Evolutionary conservation across 1,140 invertebrate genomes (phyloP), one percentile per base, ranked within the genome.

Genomic region (Drosophila ironensis): DNA sequence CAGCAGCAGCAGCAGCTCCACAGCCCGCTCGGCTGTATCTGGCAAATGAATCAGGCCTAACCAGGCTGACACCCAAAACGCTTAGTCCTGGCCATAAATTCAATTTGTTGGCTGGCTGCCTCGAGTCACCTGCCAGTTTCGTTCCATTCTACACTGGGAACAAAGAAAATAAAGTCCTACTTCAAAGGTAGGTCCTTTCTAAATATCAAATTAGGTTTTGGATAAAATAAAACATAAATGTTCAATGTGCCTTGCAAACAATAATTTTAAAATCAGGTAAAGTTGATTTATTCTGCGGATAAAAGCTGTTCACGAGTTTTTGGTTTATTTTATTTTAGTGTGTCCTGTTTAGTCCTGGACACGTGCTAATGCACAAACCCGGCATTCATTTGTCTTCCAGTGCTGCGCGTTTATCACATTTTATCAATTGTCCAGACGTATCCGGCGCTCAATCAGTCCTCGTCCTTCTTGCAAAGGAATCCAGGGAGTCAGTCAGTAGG

Each of bases 341-440:
- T 14, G 7, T 7, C 3, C 11, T 37, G 38, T 12, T 33, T 59
- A 37, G 51, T 44, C 37, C 44, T 41, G 50, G 54, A 57, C 60
- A 77, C 72, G 69, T 71, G 44, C 73, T 74, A 70, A 77, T 77
- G 73, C 64, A 84, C 59, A 86, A 84, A 78, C 70, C 70, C 80
- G 70, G 51, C 44, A 59, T 71, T 75, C 80, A 86, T 86, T 86
- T 86, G 80, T 86, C 80, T 86, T 74, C 46, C 51, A 54, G 56
- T 70, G 30, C 28, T 48, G 28, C 53, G 52, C 69, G 64, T 68
- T 86, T 84, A 86, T 86, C 80, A 80, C 80, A 82, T 86, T 86
- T 86, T 86, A 86, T 86, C 80, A 86, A 86, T 86, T 86, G 80
- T 86, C 80, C 80, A 72, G 66, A 71, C 48, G 71, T 86, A 80